Percentiles rank a stretch among this genome's conserved stretches.
Conservation (phyloP, 2,797 vertebrate species). For the Acanthis flammea region DNA sequence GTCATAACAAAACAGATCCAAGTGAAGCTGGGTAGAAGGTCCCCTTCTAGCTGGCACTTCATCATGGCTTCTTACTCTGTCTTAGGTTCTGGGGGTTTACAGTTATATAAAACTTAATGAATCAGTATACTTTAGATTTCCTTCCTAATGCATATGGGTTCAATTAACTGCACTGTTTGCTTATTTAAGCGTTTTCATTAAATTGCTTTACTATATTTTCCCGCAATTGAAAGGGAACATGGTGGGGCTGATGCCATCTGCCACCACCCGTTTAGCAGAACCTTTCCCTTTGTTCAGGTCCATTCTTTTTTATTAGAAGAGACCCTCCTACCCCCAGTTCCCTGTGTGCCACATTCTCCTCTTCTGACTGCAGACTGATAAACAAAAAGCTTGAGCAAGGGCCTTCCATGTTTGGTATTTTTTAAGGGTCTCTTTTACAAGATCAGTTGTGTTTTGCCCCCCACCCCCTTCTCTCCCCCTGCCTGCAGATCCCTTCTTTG, state of each 20-base stretch:
- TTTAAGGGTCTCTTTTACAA: constrained; percentile 53
- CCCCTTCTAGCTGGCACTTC: constrained; percentile 59
- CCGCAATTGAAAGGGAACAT: constrained; percentile 59
- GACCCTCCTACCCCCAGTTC: background rate
- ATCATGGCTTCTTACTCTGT: constrained; percentile 63
- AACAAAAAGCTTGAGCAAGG: background rate
- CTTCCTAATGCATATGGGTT: constrained; percentile 74
- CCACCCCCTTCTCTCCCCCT: background rate
- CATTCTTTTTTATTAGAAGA: constrained; percentile 25
- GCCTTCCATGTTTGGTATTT: background rate
- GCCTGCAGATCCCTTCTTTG: background rate
- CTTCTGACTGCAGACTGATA: constrained; percentile 18
- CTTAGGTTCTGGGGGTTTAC: constrained; percentile 69
- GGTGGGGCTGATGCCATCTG: constrained; percentile 69
- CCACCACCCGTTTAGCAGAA: constrained; percentile 42
- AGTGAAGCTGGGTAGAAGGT: constrained; percentile 36
- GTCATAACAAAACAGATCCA: constrained; percentile 60
- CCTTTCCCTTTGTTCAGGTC: constrained; percentile 57
- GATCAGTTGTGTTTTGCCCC: constrained; percentile 4
- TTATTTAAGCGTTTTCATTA: constrained; percentile 75
- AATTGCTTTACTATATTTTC: constrained; percentile 72
- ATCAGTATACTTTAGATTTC: constrained; percentile 73
- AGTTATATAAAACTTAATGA: constrained; percentile 77
- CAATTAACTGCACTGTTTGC: constrained; percentile 72
- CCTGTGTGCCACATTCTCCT: background rate